These are phyloP conservation scores for Folsomia candida DNA, from an alignment of 2,888 invertebrate genomes.

Conservation along the genomic window DNA sequence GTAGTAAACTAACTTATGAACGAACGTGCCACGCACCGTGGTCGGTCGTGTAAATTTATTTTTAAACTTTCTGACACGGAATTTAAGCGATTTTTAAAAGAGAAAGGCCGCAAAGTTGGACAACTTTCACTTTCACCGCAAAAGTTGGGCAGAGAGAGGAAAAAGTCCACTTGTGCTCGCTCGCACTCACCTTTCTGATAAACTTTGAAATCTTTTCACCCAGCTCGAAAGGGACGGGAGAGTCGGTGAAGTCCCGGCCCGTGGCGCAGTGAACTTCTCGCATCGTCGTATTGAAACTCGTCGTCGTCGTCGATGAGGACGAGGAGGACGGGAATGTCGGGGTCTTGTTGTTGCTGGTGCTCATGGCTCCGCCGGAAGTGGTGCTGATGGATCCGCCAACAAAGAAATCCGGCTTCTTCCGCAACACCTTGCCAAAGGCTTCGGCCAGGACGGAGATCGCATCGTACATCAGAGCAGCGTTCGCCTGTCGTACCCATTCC, in stretches of 20 bases:
- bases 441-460: conserved; percentile 88
- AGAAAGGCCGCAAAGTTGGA: not conserved
- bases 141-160: not conserved
- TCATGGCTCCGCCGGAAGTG: conserved; percentile 17
- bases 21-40: too few relatives aligned
- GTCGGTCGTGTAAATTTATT: not conserved
- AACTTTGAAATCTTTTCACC: conserved; percentile 86
- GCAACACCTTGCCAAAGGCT: conserved; percentile 79
- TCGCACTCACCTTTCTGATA: conserved; percentile 69
- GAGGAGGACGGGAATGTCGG: too few relatives aligned
- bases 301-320: not conserved
- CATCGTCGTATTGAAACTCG: not conserved
- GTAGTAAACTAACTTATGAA: too few relatives aligned
- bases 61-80: conserved; percentile 4
- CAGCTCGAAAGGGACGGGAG: conserved; percentile 85
- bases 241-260: conserved; percentile 60
- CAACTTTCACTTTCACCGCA: not conserved
- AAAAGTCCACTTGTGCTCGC: not conserved
- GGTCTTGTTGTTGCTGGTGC: too few relatives aligned
- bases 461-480: conserved; percentile 93
- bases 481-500: conserved; percentile 66
- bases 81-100: conserved; percentile 3
- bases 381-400: conserved; percentile 19
- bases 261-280: conserved; percentile 49
- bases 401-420: conserved; percentile 82